phyloP scores from a whole-genome alignment of 2,113 vertebrate species.

The Indicator indicator region DNA sequence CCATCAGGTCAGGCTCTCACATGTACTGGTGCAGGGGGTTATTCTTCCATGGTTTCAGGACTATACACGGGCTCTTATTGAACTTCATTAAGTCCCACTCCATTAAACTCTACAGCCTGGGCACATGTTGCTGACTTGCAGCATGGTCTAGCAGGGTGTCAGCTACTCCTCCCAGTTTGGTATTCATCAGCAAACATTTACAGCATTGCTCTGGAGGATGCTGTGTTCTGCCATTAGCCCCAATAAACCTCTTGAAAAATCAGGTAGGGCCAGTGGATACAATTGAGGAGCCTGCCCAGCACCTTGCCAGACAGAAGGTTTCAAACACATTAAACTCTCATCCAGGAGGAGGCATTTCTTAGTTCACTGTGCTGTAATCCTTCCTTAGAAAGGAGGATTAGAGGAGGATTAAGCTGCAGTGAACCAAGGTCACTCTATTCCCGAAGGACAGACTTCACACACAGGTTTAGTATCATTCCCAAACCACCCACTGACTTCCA shows the following conservation, averaged over 20 bases:
- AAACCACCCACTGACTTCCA: not conserved
- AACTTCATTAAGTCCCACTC: too few species aligned
- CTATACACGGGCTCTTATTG: too few species aligned
- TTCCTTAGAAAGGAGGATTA: slow-evolving; percentile 17
- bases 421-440: not conserved
- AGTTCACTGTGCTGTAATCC: not conserved
- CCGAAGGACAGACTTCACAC: not conserved
- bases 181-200: not conserved
- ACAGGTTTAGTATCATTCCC: not conserved
- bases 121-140: too few species aligned
- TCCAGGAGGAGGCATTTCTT: not conserved
- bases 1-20: too few species aligned
- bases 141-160: too few species aligned
- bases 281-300: not conserved
- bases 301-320: not conserved
- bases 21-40: too few species aligned
- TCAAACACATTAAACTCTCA: not conserved
- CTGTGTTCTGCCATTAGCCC: not conserved
- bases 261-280: not conserved
- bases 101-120: too few species aligned
- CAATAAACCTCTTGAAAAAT: not conserved
- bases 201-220: rapidly evolving
- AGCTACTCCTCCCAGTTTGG: too few species aligned
- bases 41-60: too few species aligned
- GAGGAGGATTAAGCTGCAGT: not conserved